phyloP scores from a whole-genome alignment of 1,140 invertebrate species.

The Stenopsyche tienmushanensis region DNA sequence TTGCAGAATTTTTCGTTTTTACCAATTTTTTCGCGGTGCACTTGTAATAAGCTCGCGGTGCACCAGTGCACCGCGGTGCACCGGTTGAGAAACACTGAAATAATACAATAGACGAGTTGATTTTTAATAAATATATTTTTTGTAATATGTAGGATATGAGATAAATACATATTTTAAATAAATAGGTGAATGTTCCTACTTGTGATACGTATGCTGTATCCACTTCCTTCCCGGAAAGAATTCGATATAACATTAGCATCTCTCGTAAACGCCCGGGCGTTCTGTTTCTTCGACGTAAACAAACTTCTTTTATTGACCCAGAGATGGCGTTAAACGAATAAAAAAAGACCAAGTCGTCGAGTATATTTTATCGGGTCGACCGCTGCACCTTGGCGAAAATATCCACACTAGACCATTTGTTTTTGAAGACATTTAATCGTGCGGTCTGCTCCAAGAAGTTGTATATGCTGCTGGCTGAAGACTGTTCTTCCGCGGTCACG shows the following conservation, averaged over 20 bases:
- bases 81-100: too few species aligned
- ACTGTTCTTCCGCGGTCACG: constrained; percentile 5
- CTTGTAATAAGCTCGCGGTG: too few species aligned
- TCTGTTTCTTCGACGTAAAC: constrained; percentile 14
- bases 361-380: neutral
- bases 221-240: constrained; percentile 32
- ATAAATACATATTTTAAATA: too few species aligned
- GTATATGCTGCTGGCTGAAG: neutral
- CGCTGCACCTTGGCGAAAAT: constrained; percentile 1
- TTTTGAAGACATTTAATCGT: constrained; percentile 2
- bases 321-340: constrained; percentile 18
- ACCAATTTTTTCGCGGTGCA: too few species aligned
- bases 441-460: neutral
- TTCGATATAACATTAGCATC: constrained; percentile 26
- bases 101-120: too few species aligned
- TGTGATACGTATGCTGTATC: constrained; percentile 19
- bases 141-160: too few species aligned
- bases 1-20: too few species aligned
- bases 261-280: constrained; percentile 16
- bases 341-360: constrained; percentile 11
- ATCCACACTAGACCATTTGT: neutral
- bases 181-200: too few species aligned
- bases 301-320: constrained; percentile 31
- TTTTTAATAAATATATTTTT: too few species aligned
- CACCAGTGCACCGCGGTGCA: too few species aligned